phyloP scores from a whole-genome alignment of 2,797 vertebrate genomes.

The Austrolebias charrua region DNA sequence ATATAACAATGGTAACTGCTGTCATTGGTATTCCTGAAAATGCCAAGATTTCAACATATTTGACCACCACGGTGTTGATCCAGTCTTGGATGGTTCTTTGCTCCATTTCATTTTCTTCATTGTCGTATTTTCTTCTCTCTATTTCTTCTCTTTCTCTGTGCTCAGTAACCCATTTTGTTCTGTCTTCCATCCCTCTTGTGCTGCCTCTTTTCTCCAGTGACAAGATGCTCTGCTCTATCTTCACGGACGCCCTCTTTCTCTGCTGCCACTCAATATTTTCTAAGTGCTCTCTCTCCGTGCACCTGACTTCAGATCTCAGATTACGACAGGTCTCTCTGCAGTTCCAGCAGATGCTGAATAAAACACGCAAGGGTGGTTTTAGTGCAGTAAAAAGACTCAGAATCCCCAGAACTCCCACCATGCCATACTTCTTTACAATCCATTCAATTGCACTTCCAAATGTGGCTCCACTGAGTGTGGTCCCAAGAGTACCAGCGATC shows the following conservation, averaged over 20 bases:
- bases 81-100: conserved; percentile 61
- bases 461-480: conserved; percentile 64
- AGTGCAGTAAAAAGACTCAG: conserved; percentile 62
- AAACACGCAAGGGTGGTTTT: conserved; percentile 57
- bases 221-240: conserved; percentile 67
- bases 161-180: conserved; percentile 26
- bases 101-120: conserved; percentile 43
- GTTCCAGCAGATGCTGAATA: conserved; percentile 51
- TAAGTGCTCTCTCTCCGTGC: conserved; percentile 25
- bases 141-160: conserved; percentile 37
- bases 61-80: conserved; percentile 58
- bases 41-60: conserved; percentile 65
- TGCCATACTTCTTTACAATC: conserved; percentile 53
- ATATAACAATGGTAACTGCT: conserved; percentile 49
- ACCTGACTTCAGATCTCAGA: neutral
- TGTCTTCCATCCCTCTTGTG: neutral
- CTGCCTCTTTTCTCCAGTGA: conserved; percentile 39
- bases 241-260: conserved; percentile 47
- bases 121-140: conserved; percentile 42
- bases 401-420: conserved; percentile 65
- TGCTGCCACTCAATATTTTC: conserved; percentile 51
- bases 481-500: conserved; percentile 53
- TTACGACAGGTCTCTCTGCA: conserved; percentile 41
- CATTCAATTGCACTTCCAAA: conserved; percentile 59
- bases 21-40: conserved; percentile 69